Base-by-base conservation (phyloP, 2,888 invertebrate genomes). In the Orchesella flavescens region DNA sequence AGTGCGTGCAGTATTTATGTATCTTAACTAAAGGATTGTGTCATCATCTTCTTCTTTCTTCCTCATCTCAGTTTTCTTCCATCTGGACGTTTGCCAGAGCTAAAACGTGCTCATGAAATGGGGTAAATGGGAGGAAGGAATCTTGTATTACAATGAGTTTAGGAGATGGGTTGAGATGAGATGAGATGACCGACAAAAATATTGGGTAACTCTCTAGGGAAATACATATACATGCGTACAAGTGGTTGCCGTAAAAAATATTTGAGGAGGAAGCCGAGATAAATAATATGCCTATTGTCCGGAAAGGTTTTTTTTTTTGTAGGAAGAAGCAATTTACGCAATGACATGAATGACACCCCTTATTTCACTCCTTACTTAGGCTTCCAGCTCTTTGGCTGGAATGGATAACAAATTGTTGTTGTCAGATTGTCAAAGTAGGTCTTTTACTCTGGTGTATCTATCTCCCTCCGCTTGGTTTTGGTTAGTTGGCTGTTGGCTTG, bases 31-130 rank as follows among this genome's bases (percentile, higher is more conserved):
- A 34, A 34, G 34, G 34, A 34, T 34, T 34, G 34, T 34, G 34
- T 34, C 34, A 34, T 34, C 34, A 34, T 34, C 34, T 4, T 7
- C 34, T 4, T 34, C 34, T 34, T 34, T n/a, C 34, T 7, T 34
- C 34, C 7, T 34, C 34, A 4, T 34, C 34, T 34, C 34, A 34
- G 34, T 78, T 77, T 83, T 71, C 63, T 66, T 44, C 82, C 82
- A 83, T 53, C 83, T 83, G 83, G 83, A 77, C 68, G 44, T 17
- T 21, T 83, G 83, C 83, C 83, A 83, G 15, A 21, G 34, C 34
- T 34, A 55, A 75, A 59, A 49, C 43, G 43, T 19, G 19, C 44
- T 19, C 19, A 10, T 43, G 15, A 76, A 19, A 55, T 49, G 53
- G 66, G 17, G 49, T n/a, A 55, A 71, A 23, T 12, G 15, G 65